Evolutionary conservation across 2,797 vertebrate species (phyloP).

Genomic region (Borostomias antarcticus): DNA sequence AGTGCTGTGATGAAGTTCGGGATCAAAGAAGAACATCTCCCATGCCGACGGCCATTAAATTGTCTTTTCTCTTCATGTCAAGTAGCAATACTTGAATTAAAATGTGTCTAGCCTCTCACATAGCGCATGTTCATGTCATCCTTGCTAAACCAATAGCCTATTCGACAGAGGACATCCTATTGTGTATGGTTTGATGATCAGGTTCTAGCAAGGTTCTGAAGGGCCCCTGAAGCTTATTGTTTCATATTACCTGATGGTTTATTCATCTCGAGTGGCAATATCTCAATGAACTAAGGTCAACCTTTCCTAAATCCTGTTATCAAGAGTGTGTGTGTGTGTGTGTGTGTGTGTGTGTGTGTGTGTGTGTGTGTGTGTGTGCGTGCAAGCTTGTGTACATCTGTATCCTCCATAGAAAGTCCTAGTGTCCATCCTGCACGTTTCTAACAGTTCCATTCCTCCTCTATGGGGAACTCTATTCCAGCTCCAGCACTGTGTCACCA

Average conservation of each 20-base stretch:
- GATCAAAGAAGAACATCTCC: slow-evolving; percentile 26
- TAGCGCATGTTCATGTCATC: background rate
- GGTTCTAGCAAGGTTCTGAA: background rate
- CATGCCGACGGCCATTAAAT: slow-evolving; percentile 6
- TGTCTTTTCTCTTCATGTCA: slow-evolving; percentile 22
- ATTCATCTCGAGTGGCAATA: no score
- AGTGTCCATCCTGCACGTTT: background rate
- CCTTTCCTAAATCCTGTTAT: background rate
- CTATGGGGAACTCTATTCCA: slow-evolving; percentile 9
- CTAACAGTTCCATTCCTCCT: no score
- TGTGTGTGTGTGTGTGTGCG: background rate
- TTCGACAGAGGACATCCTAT: background rate
- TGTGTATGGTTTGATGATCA: background rate
- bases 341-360: slow-evolving; percentile 8
- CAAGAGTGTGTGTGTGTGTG: background rate
- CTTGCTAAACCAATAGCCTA: background rate
- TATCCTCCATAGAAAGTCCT: background rate
- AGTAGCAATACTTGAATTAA: slow-evolving; percentile 30
- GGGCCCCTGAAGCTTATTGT: background rate
- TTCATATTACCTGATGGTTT: slow-evolving; percentile 5
- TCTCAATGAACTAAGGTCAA: no score
- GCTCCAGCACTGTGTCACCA: background rate
- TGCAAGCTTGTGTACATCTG: no score
- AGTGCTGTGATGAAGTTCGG: slow-evolving; percentile 9
- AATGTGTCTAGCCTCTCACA: slow-evolving; percentile 7